phyloP scores from a whole-genome alignment of 2,888 invertebrate genomes.

The Penaeus monodon region DNA sequence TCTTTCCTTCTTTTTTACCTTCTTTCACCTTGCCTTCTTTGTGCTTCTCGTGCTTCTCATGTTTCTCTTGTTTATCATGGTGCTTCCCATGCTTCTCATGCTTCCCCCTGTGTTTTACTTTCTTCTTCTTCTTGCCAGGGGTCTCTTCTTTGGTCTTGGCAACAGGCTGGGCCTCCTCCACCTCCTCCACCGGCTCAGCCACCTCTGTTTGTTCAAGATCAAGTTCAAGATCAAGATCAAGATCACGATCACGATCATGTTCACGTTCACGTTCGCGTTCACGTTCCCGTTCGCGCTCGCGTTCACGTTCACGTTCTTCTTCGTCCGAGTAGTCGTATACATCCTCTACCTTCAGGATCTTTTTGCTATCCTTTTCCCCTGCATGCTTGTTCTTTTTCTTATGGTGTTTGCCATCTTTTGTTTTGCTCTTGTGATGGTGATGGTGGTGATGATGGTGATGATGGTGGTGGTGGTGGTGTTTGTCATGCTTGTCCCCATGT shows the following conservation, averaged over 20 bases:
- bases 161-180: conserved; percentile 15
- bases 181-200: not conserved
- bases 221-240: too few species aligned
- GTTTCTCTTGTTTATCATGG: conserved; percentile 68
- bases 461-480: conserved; percentile 58
- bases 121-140: conserved; percentile 59
- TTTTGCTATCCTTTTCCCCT: conserved; percentile 56
- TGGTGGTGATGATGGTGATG: conserved; percentile 57
- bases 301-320: conserved; percentile 36
- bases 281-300: conserved; percentile 1
- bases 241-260: too few species aligned
- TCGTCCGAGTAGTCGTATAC: conserved; percentile 63
- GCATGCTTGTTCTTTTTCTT: conserved; percentile 60
- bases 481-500: conserved; percentile 51
- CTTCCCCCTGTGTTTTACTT: conserved; percentile 61
- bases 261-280: not conserved
- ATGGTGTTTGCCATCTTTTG: conserved; percentile 56
- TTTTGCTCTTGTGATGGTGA: conserved; percentile 57
- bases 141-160: conserved; percentile 38
- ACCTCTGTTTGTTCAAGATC: not conserved
- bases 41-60: conserved; percentile 67
- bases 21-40: conserved; percentile 48
- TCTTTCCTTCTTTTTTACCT: conserved; percentile 67
- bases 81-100: conserved; percentile 65
- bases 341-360: conserved; percentile 63